Evolutionary conservation across 1,140 invertebrate species (phyloP), one percentile per base, ranked within the genome.

Genomic region (Eriocheir sinensis): DNA sequence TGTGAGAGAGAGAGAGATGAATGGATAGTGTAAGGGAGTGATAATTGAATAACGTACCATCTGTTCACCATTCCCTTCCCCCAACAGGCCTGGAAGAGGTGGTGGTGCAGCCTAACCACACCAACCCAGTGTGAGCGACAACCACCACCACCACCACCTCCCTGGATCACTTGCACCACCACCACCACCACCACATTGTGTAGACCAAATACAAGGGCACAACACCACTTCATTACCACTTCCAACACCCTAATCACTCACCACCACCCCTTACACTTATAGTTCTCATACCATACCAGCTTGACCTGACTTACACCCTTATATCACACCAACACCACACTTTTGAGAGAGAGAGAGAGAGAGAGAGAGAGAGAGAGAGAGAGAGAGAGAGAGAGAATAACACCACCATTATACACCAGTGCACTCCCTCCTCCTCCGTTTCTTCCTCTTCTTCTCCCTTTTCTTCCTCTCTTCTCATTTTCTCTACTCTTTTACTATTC

Each of bases 31-130:
- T 12, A 72, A 27, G 27, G 12, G 12, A 12, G 53, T 72, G 53
- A 72, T 12, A 27, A 27, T 72, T 72, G 12, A 12, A 12, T 12
- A 72, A 72, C 12, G 4, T 80, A 32, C 34, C n/a, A 80, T 80
- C 6, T 6, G 3, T 38, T 85, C 40, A 85, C 40, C 34, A 32
- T 32, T 53, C 6, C 30, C 44, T 40, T 32, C 34, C 48, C 48
- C 48, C 27, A 2, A 72, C 89, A 90, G 89, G 48, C 27, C 32
- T 90, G 48, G 89, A 90, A 17, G 89, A 90, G 38, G 89, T 90
- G 53, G 53, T 90, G 53, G 53, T 90, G 21, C 89, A 90, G 32
- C 30, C 48, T 27, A 90, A 90, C 48, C 89, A 90, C 38, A 90
- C 89, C 41, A 90, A 90, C 60, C 89, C 89, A 21, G 89, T 90